Evolutionary conservation across 1,140 invertebrate species (phyloP).

Genomic region (Anagrus nilaparvatae): DNA sequence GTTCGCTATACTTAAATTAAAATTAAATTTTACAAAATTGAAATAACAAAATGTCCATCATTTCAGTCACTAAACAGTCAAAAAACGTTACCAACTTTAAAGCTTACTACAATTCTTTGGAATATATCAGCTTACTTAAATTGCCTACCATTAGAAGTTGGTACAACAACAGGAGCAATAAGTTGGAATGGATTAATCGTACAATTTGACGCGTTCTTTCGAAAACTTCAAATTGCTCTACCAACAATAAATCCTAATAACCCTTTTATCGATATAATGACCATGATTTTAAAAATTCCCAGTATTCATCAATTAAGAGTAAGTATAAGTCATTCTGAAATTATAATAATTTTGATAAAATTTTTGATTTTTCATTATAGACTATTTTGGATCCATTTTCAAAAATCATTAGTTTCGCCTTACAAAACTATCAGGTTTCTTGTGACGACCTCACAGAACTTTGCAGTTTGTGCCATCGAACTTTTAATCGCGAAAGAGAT

Average conservation of each 20-base stretch:
- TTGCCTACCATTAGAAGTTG: slow-evolving; percentile 77
- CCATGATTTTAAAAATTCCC: slow-evolving; percentile 74
- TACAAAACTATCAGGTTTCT: slow-evolving; percentile 80
- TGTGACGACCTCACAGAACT: slow-evolving; percentile 80
- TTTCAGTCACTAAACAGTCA: slow-evolving; percentile 72
- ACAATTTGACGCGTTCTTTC: slow-evolving; percentile 75
- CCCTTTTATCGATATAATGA: slow-evolving; percentile 75
- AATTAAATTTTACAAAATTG: slow-evolving; percentile 11
- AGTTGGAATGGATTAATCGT: slow-evolving; percentile 73
- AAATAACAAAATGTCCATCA: not conserved
- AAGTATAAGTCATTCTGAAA: slow-evolving; percentile 15
- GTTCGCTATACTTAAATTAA: slow-evolving; percentile 35
- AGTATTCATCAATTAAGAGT: slow-evolving; percentile 72
- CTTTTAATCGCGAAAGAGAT: slow-evolving; percentile 84
- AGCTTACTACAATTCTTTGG: slow-evolving; percentile 61
- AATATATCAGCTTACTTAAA: slow-evolving; percentile 92
- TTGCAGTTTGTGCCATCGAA: slow-evolving; percentile 79
- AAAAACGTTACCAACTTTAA: slow-evolving; percentile 74
- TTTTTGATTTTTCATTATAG: slow-evolving; percentile 39
- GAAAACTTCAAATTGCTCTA: slow-evolving; percentile 65
- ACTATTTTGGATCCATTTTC: slow-evolving; percentile 89
- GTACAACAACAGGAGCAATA: slow-evolving; percentile 51
- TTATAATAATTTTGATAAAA: not conserved
- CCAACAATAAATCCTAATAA: slow-evolving; percentile 63
- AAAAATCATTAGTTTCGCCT: slow-evolving; percentile 82